A percentile compares a stretch with the other conserved stretches of the same genome.
phyloP scores from a whole-genome alignment of 2,797 vertebrate species.

The Brachymystax lenok region DNA sequence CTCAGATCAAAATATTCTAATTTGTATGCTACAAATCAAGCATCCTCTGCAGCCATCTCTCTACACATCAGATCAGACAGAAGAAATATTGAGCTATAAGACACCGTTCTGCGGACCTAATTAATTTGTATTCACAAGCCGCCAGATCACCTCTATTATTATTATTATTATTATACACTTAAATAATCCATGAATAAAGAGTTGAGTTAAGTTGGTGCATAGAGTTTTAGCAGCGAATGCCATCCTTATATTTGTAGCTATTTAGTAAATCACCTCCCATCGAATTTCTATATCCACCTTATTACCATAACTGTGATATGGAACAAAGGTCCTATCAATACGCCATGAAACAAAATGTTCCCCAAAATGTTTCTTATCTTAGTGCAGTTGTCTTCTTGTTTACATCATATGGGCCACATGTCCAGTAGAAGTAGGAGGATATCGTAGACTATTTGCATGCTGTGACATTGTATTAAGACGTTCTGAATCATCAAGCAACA shows the following conservation, averaged over 20 bases:
- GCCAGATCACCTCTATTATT: not conserved
- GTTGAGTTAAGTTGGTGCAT: slow-evolving; percentile 84
- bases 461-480: slow-evolving; percentile 88
- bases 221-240: slow-evolving; percentile 87
- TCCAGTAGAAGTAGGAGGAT: slow-evolving; percentile 75
- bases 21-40: slow-evolving; percentile 28
- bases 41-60: slow-evolving; percentile 27
- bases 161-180: slow-evolving; percentile 5
- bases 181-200: slow-evolving; percentile 57
- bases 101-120: slow-evolving; percentile 39
- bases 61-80: slow-evolving; percentile 28
- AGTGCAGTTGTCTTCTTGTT: slow-evolving; percentile 83
- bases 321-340: slow-evolving; percentile 72
- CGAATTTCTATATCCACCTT: slow-evolving; percentile 64
- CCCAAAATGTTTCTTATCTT: slow-evolving; percentile 77
- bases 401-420: slow-evolving; percentile 68
- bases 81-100: slow-evolving; percentile 38
- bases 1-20: slow-evolving; percentile 26
- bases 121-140: slow-evolving; percentile 31
- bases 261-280: slow-evolving; percentile 48
- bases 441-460: slow-evolving; percentile 90
- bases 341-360: slow-evolving; percentile 60
- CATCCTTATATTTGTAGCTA: slow-evolving; percentile 68
- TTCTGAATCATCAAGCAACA: slow-evolving; percentile 85
- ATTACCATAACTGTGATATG: slow-evolving; percentile 55